Evolutionary conservation across 2,113 vertebrate species (phyloP).

Genomic region (Colius striatus): DNA sequence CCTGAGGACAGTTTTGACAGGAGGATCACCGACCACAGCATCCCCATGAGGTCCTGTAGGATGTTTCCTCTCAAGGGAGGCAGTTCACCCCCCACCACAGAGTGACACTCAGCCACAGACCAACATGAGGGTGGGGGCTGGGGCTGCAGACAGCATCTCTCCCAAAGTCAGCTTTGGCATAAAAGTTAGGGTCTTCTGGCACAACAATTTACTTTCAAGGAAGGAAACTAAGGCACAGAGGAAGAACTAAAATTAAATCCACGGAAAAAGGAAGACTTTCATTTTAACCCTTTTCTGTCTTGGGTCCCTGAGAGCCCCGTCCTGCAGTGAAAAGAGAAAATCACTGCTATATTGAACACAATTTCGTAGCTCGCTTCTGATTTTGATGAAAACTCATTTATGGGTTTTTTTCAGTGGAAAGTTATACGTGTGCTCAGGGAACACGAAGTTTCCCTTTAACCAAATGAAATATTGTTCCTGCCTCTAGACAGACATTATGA

Average conservation of each 20-base stretch:
- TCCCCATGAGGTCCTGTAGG: accelerated
- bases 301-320: not conserved
- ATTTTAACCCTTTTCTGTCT: not conserved
- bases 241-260: not conserved
- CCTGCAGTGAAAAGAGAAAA: not conserved
- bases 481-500: not conserved
- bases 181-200: not conserved
- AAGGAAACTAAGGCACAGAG: not conserved
- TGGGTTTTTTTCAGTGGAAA: not conserved
- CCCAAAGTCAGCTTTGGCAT: not conserved
- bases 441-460: not conserved
- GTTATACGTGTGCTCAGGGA: not conserved
- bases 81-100: not conserved
- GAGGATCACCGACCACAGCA: not conserved
- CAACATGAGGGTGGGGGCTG: accelerated
- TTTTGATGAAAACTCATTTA: not conserved
- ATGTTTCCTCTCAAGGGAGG: not conserved
- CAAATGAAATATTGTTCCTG: not conserved
- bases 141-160: not conserved
- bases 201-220: not conserved
- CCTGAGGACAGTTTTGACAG: accelerated
- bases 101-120: not conserved
- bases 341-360: not conserved
- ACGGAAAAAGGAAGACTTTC: not conserved
- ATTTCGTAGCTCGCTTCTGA: not conserved